Conservation (phyloP, 1,140 invertebrate species). For the Medauroidea extradentata region DNA sequence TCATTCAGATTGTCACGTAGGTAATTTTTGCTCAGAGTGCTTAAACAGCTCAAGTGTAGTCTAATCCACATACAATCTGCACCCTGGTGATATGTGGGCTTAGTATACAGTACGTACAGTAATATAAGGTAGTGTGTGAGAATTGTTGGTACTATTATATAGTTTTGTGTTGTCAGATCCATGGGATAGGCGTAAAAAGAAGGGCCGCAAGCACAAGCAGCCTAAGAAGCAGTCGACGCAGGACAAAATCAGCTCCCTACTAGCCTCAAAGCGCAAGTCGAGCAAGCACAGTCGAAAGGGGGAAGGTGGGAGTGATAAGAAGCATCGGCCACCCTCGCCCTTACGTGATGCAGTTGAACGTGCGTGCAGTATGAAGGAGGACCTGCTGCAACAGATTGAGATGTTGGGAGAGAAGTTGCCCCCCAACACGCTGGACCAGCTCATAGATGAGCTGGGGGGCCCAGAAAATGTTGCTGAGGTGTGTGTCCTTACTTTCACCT, state of each 20-base stretch:
- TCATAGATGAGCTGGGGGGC: slow-evolving; percentile 97
- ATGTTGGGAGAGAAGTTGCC: slow-evolving; percentile 82
- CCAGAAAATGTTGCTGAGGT: slow-evolving; percentile 96
- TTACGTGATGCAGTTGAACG: slow-evolving; percentile 77
- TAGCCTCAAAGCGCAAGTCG: slow-evolving; percentile 2
- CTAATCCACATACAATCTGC: no score
- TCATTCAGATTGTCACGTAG: no score
- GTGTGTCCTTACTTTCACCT: slow-evolving; percentile 6
- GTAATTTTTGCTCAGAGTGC: no score
- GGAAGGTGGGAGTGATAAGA: slow-evolving; percentile 27
- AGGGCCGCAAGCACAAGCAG: slow-evolving; percentile 62
- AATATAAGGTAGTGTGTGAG: no score
- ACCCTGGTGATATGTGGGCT: no score
- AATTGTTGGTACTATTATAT: not conserved
- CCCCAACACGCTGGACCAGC: slow-evolving; percentile 96
- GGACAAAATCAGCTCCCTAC: slow-evolving; percentile 56
- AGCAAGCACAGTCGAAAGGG: slow-evolving; percentile 20
- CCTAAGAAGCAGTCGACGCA: slow-evolving; percentile 65
- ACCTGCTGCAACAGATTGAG: slow-evolving; percentile 83
- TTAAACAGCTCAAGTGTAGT: no score
- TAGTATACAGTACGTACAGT: no score
- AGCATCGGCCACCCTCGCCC: slow-evolving; percentile 48
- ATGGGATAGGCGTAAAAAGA: slow-evolving; percentile 71
- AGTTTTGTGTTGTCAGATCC: slow-evolving; percentile 55
- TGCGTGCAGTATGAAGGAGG: slow-evolving; percentile 88